phyloP scores from a whole-genome alignment of 2,888 invertebrate species.

The Malacosoma neustria region DNA sequence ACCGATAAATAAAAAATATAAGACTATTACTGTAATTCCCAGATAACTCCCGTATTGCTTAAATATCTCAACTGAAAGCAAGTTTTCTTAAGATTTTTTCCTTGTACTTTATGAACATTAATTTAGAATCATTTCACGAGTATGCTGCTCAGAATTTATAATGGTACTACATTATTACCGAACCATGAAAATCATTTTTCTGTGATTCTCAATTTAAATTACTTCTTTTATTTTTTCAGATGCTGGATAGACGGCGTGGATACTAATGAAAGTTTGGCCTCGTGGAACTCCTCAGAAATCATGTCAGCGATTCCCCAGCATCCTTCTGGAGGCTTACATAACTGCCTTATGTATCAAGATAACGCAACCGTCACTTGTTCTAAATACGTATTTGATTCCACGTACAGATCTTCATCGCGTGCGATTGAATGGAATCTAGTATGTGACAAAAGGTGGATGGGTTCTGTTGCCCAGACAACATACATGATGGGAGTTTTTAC shows the following conservation, averaged over 20 bases:
- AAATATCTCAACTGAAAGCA: too few relatives aligned
- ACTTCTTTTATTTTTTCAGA: too few relatives aligned
- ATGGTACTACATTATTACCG: too few relatives aligned
- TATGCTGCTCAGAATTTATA: too few relatives aligned
- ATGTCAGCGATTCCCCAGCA: constrained; percentile 73
- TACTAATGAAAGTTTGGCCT: constrained; percentile 60
- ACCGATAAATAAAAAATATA: too few relatives aligned
- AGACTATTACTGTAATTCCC: too few relatives aligned
- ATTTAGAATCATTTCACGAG: too few relatives aligned
- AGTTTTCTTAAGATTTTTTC: too few relatives aligned
- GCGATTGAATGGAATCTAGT: constrained; percentile 90
- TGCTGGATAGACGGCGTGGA: constrained; percentile 78
- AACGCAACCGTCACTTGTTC: constrained; percentile 47
- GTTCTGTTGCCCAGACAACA: constrained; percentile 83
- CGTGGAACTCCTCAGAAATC: constrained; percentile 74
- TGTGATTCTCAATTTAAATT: too few relatives aligned
- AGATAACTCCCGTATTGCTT: too few relatives aligned
- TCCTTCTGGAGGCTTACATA: constrained; percentile 69
- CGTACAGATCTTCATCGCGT: constrained; percentile 82
- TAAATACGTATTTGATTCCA: constrained; percentile 82
- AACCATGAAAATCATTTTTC: too few relatives aligned
- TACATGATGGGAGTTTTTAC: constrained; percentile 92
- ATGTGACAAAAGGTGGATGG: constrained; percentile 87
- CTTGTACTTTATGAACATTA: too few relatives aligned
- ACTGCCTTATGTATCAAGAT: constrained; percentile 73